A percentile compares a stretch with the other conserved stretches of the same genome.
These are phyloP conservation scores for Thamnaconus septentrionalis DNA, from an alignment of 2,113 vertebrate species.

Conservation along the genomic window DNA sequence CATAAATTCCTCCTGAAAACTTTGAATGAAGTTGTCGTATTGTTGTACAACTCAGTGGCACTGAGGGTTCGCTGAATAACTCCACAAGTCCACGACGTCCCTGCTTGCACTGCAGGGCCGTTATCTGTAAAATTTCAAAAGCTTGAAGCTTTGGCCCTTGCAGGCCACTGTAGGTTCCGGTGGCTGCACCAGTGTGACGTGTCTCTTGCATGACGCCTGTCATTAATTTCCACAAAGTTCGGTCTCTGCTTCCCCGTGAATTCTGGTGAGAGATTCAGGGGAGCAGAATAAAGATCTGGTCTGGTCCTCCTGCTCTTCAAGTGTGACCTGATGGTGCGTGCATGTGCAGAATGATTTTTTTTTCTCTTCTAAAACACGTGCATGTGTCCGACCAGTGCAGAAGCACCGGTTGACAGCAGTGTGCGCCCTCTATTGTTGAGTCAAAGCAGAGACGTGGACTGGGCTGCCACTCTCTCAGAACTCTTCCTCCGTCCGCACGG, in stretches of 20 bases:
- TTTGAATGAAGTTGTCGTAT: no score
- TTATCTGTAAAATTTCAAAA: no score
- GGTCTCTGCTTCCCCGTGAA: not conserved
- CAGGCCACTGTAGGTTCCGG: no score
- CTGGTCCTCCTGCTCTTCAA: slow-evolving; percentile 5
- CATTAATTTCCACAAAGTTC: not conserved
- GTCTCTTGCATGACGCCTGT: slow-evolving; percentile 2
- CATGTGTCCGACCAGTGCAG: slow-evolving; percentile 57
- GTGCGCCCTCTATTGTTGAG: slow-evolving; percentile 7
- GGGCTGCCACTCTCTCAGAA: slow-evolving; percentile 13
- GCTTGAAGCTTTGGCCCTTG: no score
- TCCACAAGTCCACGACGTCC: no score
- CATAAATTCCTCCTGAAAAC: no score
- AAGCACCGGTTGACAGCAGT: slow-evolving; percentile 10
- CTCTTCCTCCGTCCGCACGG: slow-evolving; percentile 10
- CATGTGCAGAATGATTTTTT: slow-evolving; percentile 47
- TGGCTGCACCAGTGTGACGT: not conserved
- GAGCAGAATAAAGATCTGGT: slow-evolving; percentile 12
- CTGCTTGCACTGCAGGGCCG: no score
- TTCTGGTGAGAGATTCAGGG: no score
- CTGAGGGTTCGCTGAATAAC: no score
- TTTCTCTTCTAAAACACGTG: slow-evolving; percentile 41
- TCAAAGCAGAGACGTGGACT: slow-evolving; percentile 29
- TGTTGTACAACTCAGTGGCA: no score
- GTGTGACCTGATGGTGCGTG: slow-evolving; percentile 16